Evolutionary conservation across 2,797 vertebrate species (phyloP).

Genomic region (Sebastolobus altivelis): DNA sequence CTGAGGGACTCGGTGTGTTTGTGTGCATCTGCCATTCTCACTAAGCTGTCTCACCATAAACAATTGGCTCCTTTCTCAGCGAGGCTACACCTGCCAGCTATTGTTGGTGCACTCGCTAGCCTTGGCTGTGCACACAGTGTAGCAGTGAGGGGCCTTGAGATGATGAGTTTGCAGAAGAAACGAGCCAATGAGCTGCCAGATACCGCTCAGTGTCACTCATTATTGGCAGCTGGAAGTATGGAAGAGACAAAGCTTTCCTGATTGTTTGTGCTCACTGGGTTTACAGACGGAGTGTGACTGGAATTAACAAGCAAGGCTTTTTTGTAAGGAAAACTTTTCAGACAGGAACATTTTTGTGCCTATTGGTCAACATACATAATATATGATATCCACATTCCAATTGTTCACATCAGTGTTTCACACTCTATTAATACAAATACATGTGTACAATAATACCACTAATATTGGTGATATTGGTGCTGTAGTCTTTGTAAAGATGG

Average conservation of each 20-base stretch:
- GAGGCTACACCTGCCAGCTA: slow-evolving; percentile 48
- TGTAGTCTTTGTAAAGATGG: not conserved
- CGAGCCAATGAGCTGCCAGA: slow-evolving; percentile 45
- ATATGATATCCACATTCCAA: not conserved
- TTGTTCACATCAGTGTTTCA: not conserved
- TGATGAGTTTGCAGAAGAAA: slow-evolving; percentile 50
- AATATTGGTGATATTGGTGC: not conserved
- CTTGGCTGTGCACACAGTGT: slow-evolving; percentile 39
- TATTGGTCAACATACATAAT: not conserved
- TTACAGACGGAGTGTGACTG: slow-evolving; percentile 39
- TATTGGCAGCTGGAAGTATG: slow-evolving; percentile 26
- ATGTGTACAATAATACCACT: not conserved
- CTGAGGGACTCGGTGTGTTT: not conserved
- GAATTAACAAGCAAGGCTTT: slow-evolving; percentile 14
- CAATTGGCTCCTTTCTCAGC: slow-evolving; percentile 41
- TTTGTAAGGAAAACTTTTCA: not conserved
- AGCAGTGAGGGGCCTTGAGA: slow-evolving; percentile 41
- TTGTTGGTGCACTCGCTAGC: slow-evolving; percentile 34
- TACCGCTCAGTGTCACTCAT: slow-evolving; percentile 30
- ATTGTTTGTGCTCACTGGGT: slow-evolving; percentile 47
- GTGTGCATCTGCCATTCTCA: slow-evolving; percentile 13
- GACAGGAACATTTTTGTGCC: not conserved
- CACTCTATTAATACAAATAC: not conserved
- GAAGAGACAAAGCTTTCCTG: slow-evolving; percentile 33
- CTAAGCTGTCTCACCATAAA: slow-evolving; percentile 26